phyloP scores from a whole-genome alignment of 2,113 vertebrate species.

The Cyanoramphus novaezelandiae region DNA sequence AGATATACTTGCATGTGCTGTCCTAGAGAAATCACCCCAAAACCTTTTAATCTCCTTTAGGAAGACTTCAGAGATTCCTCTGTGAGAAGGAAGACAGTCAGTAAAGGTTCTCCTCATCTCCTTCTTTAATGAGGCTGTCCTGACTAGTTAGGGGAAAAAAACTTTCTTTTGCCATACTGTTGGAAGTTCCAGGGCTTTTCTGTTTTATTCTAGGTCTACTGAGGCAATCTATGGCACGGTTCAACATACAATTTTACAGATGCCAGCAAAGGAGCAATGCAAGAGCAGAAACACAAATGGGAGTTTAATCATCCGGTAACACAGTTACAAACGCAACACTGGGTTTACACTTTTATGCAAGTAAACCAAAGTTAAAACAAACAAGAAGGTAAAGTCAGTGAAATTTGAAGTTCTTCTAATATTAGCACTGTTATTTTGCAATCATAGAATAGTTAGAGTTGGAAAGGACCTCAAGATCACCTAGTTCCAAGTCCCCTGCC shows the following conservation, averaged over 20 bases:
- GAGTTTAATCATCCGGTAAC: not conserved
- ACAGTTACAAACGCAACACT: not conserved
- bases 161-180: not conserved
- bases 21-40: not conserved
- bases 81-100: not conserved
- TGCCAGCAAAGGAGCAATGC: not conserved
- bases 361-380: not conserved
- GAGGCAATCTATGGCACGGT: not conserved
- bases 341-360: not conserved
- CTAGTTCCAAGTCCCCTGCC: too few species aligned
- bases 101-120: accelerated
- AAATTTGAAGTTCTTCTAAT: not conserved
- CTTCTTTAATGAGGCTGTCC: not conserved
- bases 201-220: not conserved
- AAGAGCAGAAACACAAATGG: not conserved
- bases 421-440: not conserved
- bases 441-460: too few species aligned
- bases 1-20: not conserved
- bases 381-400: not conserved
- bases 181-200: not conserved
- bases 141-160: not conserved
- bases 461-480: too few species aligned
- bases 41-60: not conserved
- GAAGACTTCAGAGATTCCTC: not conserved
- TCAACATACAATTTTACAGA: not conserved